Evolutionary conservation across 2,888 invertebrate genomes (phyloP).

Genomic region (Leucoma salicis): DNA sequence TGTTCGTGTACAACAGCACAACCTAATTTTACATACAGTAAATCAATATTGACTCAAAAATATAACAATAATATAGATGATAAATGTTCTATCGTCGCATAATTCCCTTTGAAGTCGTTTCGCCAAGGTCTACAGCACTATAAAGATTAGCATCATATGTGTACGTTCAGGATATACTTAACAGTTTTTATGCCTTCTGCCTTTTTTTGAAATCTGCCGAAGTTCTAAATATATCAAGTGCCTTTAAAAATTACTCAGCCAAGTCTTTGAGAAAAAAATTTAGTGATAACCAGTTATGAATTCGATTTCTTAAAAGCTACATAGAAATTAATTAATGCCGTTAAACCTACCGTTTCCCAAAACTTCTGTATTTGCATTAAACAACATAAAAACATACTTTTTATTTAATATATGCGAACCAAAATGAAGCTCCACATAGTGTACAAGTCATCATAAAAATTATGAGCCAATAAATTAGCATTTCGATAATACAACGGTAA

Average conservation of each 20-base stretch:
- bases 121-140: constrained; percentile 36
- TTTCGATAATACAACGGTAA: constrained; percentile 23
- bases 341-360: constrained; percentile 17
- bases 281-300: background rate
- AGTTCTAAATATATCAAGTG: background rate
- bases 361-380: constrained; percentile 8
- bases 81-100: constrained; percentile 8
- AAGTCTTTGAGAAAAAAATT: no score
- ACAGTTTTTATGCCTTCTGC: constrained; percentile 24
- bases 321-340: constrained; percentile 1
- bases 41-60: background rate
- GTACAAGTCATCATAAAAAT: constrained; percentile 16
- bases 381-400: constrained; percentile 7
- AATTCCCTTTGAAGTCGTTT: constrained; percentile 19
- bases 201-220: constrained; percentile 13
- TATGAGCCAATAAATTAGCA: constrained; percentile 24
- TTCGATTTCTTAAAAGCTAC: no score
- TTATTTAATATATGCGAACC: constrained; percentile 16
- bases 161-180: constrained; percentile 23
- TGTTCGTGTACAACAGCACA: background rate
- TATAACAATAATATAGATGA: constrained; percentile 2
- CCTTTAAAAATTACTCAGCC: background rate
- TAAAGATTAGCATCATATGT: constrained; percentile 39
- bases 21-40: background rate
- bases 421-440: constrained; percentile 17